Base-by-base conservation (phyloP, 1,140 invertebrate genomes). In the Zaprionus kolodkinae region DNA sequence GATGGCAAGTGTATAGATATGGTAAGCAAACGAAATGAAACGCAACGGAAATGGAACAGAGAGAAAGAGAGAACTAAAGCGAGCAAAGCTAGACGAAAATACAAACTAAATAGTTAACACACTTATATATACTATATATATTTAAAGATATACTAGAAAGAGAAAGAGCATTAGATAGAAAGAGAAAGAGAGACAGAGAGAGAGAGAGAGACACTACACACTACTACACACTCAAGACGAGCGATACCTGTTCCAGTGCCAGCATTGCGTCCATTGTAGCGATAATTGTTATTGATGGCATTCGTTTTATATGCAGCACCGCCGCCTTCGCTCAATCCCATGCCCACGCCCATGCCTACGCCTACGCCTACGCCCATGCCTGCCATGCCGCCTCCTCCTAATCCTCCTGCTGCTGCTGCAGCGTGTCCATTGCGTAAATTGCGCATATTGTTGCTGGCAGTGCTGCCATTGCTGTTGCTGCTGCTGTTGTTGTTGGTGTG, bases 281-380 rank as follows among this genome's bases (percentile, higher is more conserved):
- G 92, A 75, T 92, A 92, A 91, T 92, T 92, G 77, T 92, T 92
- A 89, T 92, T 92, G 72, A 92, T 86, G 70, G 83, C 81, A 76
- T 87, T 92, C 66, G 88, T 91, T 85, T 86, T 91, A 55, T 86
- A 91, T 71, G 70, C 83, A 40, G 72, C 79, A 72, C 78, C 79
- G 64, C 80, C 84, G 33, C 69, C 69, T 55, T 69, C 66, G 77
- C 77, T 77, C 33, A 68, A 13, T 66, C 67, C 79, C 40, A 72
- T 54, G 35, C 63, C 71, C 25, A 80, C 40, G 38, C 59, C 64
- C 63, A 77, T 40, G 50, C 48, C 56, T 33, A 54, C 69, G 21
- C n/a, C n/a, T 35, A 69, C 57, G 11, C 54, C 66, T 45, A 70
- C 60, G 9, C 54, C 62, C 54, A 75, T 72, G 10, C 30, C 45